A percentile compares a stretch with the other conserved stretches of the same genome.
Evolutionary conservation across 1,140 invertebrate species (phyloP).

Genomic region (Tetraneura akinire): DNA sequence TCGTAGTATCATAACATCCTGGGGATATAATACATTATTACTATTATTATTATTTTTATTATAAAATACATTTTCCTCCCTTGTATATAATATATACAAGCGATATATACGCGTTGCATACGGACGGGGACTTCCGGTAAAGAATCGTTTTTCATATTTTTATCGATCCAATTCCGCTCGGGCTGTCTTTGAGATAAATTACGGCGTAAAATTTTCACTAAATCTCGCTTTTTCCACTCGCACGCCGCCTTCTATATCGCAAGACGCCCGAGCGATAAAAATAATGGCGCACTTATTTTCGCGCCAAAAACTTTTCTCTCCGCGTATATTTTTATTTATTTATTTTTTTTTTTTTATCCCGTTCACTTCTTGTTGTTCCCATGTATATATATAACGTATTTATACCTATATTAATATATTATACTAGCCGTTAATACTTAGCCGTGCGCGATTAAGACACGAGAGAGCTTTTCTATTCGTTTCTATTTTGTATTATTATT

Average conservation of each 20-base stretch:
- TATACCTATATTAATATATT: neutral
- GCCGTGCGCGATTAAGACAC: too few species aligned
- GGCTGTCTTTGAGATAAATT: conserved; percentile 42
- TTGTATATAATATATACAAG: neutral
- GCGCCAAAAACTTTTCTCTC: conserved; percentile 35
- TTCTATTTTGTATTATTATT: too few species aligned
- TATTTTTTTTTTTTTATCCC: neutral
- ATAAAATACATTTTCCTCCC: neutral
- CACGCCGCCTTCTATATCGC: neutral
- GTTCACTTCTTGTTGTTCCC: neutral
- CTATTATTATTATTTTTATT: too few species aligned
- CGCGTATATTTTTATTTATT: too few species aligned
- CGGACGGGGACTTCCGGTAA: conserved; percentile 5
- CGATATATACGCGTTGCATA: neutral
- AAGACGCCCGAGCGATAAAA: conserved; percentile 39
- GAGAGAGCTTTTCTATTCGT: neutral
- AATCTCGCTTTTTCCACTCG: conserved; percentile 5
- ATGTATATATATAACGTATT: neutral
- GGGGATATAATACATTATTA: neutral
- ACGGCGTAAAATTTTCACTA: conserved; percentile 43
- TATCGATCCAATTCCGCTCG: conserved; percentile 43
- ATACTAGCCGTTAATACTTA: neutral
- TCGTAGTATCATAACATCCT: too few species aligned
- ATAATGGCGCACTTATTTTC: conserved; percentile 48
- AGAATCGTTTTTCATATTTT: conserved; percentile 48